Percentiles rank a stretch among this genome's conserved stretches.
These are phyloP conservation scores for Cacoxenus indagator DNA, from an alignment of 2,888 invertebrate species.

Conservation along the genomic window DNA sequence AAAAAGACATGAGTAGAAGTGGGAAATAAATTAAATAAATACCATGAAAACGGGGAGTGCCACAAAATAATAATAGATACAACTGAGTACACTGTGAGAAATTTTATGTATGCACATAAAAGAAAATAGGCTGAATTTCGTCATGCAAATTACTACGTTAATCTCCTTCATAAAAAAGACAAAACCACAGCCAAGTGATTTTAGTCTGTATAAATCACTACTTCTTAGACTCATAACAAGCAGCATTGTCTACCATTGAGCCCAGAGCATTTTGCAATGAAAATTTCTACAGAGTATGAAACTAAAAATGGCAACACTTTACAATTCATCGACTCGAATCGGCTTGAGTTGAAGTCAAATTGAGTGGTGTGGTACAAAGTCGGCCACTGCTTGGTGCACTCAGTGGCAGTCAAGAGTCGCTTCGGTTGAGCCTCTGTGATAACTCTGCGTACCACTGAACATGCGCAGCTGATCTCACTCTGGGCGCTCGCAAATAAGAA, in stretches of 20 bases:
- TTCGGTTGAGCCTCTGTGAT: not conserved
- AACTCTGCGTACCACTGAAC: not conserved
- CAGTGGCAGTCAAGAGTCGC: not conserved
- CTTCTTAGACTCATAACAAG: not conserved
- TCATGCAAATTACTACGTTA: not conserved
- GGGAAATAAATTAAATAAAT: constrained; percentile 17
- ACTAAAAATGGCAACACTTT: constrained; percentile 14
- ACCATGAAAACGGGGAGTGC: constrained; percentile 42
- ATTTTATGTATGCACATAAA: constrained; percentile 10
- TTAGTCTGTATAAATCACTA: not conserved
- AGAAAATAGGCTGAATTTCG: not conserved
- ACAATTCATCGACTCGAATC: not conserved
- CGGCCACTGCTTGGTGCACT: constrained; percentile 29
- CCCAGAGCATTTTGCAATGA: not conserved
- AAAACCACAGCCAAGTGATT: not conserved
- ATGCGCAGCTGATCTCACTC: not conserved
- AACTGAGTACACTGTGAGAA: constrained; percentile 2
- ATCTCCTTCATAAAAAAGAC: not conserved
- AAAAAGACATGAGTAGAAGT: not conserved
- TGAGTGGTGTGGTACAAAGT: constrained; percentile 1
- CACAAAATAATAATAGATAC: constrained; percentile 27
- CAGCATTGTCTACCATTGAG: not conserved
- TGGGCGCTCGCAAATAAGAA: not conserved
- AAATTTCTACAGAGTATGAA: constrained; percentile 22
- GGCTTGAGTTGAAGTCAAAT: not conserved